These are phyloP conservation scores for Pegoplata infirma DNA, from an alignment of 2,888 invertebrate genomes.

Conservation along the genomic window DNA sequence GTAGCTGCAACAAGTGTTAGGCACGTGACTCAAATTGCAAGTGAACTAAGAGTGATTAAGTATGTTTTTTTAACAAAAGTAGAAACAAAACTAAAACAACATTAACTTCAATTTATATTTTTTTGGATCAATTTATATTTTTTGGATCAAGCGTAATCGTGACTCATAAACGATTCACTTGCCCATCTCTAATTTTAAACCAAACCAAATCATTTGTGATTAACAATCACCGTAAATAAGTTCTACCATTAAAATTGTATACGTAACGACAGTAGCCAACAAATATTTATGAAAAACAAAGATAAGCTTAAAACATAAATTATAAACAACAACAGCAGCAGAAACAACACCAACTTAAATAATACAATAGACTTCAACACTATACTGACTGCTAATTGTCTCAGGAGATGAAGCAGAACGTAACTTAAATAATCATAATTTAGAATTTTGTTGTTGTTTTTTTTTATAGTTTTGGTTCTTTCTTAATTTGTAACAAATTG, in stretches of 20 bases:
- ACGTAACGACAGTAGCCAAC: conserved; percentile 58
- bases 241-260: conserved; percentile 13
- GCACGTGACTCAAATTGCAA: no score
- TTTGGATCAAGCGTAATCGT: no score
- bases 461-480: neutral
- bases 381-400: conserved; percentile 30
- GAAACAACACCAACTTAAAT: conserved; percentile 9
- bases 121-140: no score
- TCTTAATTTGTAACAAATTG: neutral
- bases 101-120: no score
- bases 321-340: conserved; percentile 4
- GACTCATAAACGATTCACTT: no score
- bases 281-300: neutral
- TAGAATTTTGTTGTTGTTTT: neutral
- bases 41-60: no score
- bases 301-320: neutral
- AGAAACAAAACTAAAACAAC: no score
- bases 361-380: conserved; percentile 20
- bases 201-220: neutral
- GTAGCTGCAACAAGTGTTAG: neutral
- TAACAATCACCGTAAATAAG: neutral
- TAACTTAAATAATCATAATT: conserved; percentile 7
- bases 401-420: conserved; percentile 40
- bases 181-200: no score
- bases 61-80: no score